A percentile compares a stretch with the other conserved stretches of the same genome.
phyloP scores from a whole-genome alignment of 2,113 vertebrate genomes.

The Thunnus maccoyii region DNA sequence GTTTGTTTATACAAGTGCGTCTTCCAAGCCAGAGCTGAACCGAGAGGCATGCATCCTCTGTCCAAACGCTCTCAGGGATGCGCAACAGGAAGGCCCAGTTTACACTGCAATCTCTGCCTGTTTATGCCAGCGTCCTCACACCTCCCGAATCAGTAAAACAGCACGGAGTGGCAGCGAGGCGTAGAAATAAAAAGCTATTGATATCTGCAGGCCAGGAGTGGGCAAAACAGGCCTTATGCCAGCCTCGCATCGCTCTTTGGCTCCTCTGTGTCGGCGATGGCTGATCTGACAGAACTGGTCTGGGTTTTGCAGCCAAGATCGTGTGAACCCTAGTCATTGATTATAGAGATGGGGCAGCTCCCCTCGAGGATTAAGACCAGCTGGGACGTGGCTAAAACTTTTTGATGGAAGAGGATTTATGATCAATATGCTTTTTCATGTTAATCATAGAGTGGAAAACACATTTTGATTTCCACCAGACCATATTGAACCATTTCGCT shows the following conservation, averaged over 20 bases:
- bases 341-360: conserved; percentile 14
- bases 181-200: conserved; percentile 61
- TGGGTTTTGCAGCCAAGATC: not conserved
- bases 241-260: conserved; percentile 24
- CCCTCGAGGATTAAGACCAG: conserved; percentile 1
- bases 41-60: conserved; percentile 53
- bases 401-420: conserved; percentile 2
- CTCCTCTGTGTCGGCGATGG: not conserved
- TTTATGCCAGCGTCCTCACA: conserved; percentile 67
- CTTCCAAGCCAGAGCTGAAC: conserved; percentile 41
- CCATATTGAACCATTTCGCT: conserved; percentile 37
- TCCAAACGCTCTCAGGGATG: conserved; percentile 61
- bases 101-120: conserved; percentile 57
- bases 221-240: conserved; percentile 4
- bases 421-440: conserved; percentile 1
- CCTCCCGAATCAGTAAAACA: conserved; percentile 69
- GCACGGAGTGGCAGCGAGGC: conserved; percentile 35
- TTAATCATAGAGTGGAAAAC: conserved; percentile 31
- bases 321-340: not conserved
- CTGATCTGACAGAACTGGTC: conserved; percentile 20
- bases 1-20: conserved; percentile 74
- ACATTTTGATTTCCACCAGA: conserved; percentile 11
- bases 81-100: conserved; percentile 80
- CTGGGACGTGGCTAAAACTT: not conserved
- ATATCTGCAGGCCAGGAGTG: conserved; percentile 24